These are phyloP conservation scores for Riptortus pedestris DNA, from an alignment of 1,140 invertebrate species.

Conservation along the genomic window DNA sequence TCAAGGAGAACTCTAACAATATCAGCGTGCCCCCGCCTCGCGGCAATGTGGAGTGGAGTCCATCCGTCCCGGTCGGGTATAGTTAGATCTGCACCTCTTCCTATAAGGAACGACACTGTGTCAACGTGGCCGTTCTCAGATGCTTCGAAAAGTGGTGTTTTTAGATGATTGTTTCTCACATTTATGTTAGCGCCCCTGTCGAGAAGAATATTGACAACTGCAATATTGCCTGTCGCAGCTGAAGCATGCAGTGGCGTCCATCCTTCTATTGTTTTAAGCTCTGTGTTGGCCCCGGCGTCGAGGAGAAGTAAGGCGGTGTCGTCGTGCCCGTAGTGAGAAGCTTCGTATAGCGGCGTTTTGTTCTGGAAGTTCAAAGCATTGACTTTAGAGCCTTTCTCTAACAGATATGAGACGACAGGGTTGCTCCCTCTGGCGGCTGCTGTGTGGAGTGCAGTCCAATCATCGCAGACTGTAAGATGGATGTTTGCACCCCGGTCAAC, in stretches of 20 bases:
- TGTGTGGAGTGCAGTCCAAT: neutral
- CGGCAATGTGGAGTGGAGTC: too few relatives aligned
- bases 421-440: neutral
- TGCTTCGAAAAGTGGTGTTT: neutral
- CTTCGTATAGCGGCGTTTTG: neutral
- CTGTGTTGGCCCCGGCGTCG: neutral
- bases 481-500: neutral
- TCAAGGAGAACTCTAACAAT: too few relatives aligned
- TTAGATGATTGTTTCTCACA: neutral
- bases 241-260: neutral
- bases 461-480: neutral
- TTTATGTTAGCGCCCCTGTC: neutral
- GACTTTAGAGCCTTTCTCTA: neutral
- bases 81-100: neutral
- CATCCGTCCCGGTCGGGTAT: too few relatives aligned
- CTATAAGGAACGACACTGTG: neutral
- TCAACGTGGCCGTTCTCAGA: neutral
- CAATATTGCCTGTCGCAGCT: neutral
- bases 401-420: neutral
- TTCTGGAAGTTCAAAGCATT: neutral
- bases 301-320: neutral
- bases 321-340: neutral
- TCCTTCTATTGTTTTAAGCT: neutral
- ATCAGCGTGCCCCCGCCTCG: too few relatives aligned
- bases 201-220: neutral